Percentiles rank a stretch among this genome's conserved stretches.
Conservation (phyloP, 2,113 vertebrate genomes). For the Rhynchopsitta pachyrhyncha region DNA sequence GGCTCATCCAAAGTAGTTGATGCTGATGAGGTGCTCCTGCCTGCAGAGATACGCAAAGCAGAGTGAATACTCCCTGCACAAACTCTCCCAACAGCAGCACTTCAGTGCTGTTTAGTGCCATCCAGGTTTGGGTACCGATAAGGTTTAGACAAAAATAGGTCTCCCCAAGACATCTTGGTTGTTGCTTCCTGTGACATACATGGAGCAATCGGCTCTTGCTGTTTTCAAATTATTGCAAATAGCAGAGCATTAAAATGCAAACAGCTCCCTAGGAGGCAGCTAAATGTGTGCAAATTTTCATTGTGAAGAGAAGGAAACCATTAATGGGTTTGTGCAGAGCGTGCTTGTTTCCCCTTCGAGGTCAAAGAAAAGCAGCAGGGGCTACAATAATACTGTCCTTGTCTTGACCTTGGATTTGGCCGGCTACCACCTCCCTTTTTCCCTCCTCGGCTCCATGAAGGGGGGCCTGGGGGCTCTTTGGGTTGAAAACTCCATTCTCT, state of each 20-base stretch:
- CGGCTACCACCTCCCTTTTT: neutral
- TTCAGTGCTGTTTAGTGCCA: neutral
- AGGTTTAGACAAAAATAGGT: neutral
- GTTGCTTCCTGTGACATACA: rapidly evolving
- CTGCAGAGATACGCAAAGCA: neutral
- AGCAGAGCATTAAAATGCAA: neutral
- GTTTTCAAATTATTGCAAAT: neutral
- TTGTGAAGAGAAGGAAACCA: neutral
- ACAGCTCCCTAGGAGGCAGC: neutral
- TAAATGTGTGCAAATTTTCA: slow-evolving; percentile 18
- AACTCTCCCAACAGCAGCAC: rapidly evolving
- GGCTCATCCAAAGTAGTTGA: neutral
- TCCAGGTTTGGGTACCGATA: neutral
- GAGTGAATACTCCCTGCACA: neutral
- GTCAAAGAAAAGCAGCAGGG: neutral
- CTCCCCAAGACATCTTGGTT: neutral
- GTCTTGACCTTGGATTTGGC: neutral
- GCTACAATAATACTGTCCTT: neutral
- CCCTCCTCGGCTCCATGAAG: neutral
- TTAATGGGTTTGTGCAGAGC: neutral
- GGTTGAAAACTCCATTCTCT: neutral
- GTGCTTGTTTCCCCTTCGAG: neutral
- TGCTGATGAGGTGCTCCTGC: neutral
- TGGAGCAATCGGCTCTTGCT: neutral
- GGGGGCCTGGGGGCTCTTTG: neutral